phyloP scores from a whole-genome alignment of 2,888 invertebrate genomes.

The Congeria kusceri region DNA sequence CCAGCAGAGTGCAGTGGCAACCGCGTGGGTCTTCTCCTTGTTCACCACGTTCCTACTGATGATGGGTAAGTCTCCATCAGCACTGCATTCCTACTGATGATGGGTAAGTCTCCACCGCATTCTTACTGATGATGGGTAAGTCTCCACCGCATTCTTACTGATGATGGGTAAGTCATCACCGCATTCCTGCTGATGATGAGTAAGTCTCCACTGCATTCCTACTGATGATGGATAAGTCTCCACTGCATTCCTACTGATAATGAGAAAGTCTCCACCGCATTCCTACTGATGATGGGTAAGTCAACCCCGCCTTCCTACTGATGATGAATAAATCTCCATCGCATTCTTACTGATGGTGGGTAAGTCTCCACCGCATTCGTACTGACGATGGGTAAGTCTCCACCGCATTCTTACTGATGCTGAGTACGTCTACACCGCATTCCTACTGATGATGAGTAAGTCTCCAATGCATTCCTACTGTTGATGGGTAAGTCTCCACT shows the following conservation, averaged over 20 bases:
- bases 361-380: neutral
- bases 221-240: too few species aligned
- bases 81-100: neutral
- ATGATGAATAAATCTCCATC: too few species aligned
- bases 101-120: conserved; percentile 17
- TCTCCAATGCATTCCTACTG: too few species aligned
- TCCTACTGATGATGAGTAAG: too few species aligned
- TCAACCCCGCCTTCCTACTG: too few species aligned
- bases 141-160: too few species aligned
- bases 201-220: too few species aligned
- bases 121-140: neutral
- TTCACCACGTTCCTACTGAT: conserved; percentile 63
- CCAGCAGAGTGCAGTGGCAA: conserved; percentile 69
- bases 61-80: conserved; percentile 37
- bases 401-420: too few species aligned
- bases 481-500: neutral
- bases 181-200: too few species aligned
- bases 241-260: neutral
- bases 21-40: conserved; percentile 78
- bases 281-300: too few species aligned
- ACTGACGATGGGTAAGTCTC: neutral
- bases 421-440: too few species aligned
- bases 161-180: too few species aligned
- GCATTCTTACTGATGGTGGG: conserved; percentile 16
- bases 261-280: neutral